Evolutionary conservation across 1,140 invertebrate genomes (phyloP).

Genomic region (Gerris buenoi): DNA sequence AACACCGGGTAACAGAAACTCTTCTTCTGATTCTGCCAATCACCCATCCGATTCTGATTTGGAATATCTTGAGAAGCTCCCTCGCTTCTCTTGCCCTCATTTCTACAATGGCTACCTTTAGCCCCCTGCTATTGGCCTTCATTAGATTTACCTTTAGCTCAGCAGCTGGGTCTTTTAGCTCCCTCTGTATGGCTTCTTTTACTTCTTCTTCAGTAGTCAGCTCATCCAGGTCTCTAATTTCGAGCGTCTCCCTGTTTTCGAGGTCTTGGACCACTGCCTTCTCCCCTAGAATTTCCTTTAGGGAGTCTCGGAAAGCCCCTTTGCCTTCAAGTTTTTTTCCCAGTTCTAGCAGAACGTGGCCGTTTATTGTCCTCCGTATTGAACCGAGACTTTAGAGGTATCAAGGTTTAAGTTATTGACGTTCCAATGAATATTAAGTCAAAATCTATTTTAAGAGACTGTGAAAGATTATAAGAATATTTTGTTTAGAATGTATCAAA

Average conservation of each 20-base stretch:
- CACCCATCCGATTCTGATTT: slow-evolving; percentile 7
- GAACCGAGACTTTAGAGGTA: no score
- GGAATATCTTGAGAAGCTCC: neutral
- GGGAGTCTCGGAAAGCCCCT: neutral
- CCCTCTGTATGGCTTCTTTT: neutral
- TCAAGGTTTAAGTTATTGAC: no score
- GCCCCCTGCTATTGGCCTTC: neutral
- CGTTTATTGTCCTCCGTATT: neutral
- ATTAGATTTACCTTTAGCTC: neutral
- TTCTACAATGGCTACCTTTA: slow-evolving; percentile 4
- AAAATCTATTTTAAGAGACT: no score
- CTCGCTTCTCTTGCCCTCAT: neutral
- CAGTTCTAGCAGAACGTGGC: no score
- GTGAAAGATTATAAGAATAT: no score
- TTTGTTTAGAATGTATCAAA: no score
- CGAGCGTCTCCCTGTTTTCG: neutral
- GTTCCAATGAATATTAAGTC: no score
- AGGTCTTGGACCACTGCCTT: neutral
- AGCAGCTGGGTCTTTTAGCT: neutral
- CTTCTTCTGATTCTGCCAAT: slow-evolving; percentile 7
- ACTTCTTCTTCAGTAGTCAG: slow-evolving; percentile 3
- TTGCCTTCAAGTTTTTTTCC: neutral
- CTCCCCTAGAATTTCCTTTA: neutral
- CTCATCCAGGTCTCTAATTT: no score
- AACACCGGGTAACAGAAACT: no score